phyloP scores from a whole-genome alignment of 2,113 vertebrate species.

The Platichthys flesus region DNA sequence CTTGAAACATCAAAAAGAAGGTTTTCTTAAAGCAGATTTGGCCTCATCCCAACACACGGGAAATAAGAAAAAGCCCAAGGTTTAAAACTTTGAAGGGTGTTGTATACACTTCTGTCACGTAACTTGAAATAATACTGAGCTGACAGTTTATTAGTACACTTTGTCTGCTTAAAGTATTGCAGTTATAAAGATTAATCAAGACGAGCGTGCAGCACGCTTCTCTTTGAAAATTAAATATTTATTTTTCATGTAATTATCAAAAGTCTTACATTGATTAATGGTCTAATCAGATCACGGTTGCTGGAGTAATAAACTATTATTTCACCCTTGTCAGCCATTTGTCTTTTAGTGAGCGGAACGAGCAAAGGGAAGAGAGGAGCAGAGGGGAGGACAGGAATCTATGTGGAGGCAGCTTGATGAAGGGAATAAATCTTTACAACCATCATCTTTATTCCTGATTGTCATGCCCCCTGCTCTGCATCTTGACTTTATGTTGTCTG shows the following conservation, averaged over 20 bases:
- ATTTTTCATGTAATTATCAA: constrained; percentile 28
- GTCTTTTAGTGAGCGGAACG: neutral
- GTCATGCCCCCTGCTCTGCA: neutral
- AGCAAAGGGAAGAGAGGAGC: neutral
- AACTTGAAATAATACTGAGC: neutral
- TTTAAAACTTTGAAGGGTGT: neutral
- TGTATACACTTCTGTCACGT: neutral
- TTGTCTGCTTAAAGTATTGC: neutral
- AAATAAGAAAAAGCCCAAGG: no score
- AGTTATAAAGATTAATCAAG: neutral
- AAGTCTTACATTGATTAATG: constrained; percentile 21
- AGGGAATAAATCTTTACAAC: neutral
- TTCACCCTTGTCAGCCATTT: constrained; percentile 1
- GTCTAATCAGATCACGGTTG: constrained; percentile 19
- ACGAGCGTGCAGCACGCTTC: neutral
- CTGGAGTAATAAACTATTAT: constrained; percentile 8
- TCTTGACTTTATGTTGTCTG: neutral
- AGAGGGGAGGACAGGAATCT: neutral
- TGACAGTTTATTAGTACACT: neutral
- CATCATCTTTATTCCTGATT: neutral
- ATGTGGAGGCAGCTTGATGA: neutral
- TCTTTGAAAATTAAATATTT: neutral
- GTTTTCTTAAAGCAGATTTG: neutral
- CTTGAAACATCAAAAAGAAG: neutral
- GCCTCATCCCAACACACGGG: neutral